Evolutionary conservation across 2,797 vertebrate species (phyloP).

Genomic region (Myotis daubentonii): DNA sequence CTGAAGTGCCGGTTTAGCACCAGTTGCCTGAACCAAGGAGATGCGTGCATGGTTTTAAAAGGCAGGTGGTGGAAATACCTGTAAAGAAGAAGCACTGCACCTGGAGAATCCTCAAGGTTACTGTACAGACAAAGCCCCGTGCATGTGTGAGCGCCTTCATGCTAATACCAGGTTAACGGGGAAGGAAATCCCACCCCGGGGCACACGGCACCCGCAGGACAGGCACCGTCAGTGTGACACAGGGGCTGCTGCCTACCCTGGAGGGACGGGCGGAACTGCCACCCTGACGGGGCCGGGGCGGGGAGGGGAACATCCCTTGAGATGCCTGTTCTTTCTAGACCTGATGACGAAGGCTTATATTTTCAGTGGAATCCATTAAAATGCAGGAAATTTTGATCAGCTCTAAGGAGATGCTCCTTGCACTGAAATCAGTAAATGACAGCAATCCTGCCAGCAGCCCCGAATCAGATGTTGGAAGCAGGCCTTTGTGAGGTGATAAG

Average conservation of each 20-base stretch:
- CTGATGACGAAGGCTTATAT: conserved; percentile 70
- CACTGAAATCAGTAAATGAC: conserved; percentile 74
- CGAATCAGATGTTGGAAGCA: conserved; percentile 60
- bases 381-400: conserved; percentile 72
- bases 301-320: conserved; percentile 58
- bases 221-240: neutral
- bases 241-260: conserved; percentile 30
- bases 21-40: neutral
- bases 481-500: conserved; percentile 52
- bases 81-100: neutral
- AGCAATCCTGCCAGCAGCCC: conserved; percentile 68
- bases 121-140: neutral
- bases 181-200: conserved; percentile 34
- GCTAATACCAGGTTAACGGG: conserved; percentile 34
- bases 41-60: conserved; percentile 31
- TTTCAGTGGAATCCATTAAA: conserved; percentile 77
- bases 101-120: conserved; percentile 33
- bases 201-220: conserved; percentile 52
- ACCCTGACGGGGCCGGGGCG: neutral
- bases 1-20: neutral
- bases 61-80: neutral
- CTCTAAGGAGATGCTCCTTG: conserved; percentile 72
- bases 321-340: conserved; percentile 63
- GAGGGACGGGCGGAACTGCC: accelerated
- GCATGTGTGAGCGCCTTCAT: neutral